Evolutionary conservation across 2,888 invertebrate genomes (phyloP).

Genomic region (Hipparchia semele): DNA sequence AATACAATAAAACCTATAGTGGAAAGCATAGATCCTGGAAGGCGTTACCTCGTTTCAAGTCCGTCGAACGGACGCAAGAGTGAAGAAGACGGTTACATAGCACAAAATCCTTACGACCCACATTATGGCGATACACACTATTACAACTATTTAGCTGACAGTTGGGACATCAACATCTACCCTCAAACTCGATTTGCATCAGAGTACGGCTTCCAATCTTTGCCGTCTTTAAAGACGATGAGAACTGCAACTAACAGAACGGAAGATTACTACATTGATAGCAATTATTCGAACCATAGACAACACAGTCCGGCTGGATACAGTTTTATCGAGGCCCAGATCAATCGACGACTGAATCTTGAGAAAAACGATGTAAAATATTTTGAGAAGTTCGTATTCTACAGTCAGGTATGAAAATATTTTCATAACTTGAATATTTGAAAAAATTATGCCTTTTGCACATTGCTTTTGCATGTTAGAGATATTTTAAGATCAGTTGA

Average conservation of each 20-base stretch:
- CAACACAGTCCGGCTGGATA: constrained; percentile 94
- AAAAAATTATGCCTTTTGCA: too few relatives aligned
- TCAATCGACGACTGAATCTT: constrained; percentile 85
- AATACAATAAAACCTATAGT: constrained; percentile 88
- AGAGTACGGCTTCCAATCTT: constrained; percentile 97
- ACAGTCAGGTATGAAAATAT: constrained; percentile 89
- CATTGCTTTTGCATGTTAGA: too few relatives aligned
- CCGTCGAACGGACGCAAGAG: constrained; percentile 93
- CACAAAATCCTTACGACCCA: constrained; percentile 89
- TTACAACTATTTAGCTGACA: constrained; percentile 92
- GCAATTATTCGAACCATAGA: constrained; percentile 87
- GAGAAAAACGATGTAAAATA: constrained; percentile 76
- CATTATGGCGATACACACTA: constrained; percentile 96
- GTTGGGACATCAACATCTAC: constrained; percentile 91
- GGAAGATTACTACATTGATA: constrained; percentile 78
- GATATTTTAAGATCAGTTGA: too few relatives aligned
- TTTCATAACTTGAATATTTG: neutral
- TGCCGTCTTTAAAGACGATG: constrained; percentile 89
- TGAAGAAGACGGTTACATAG: constrained; percentile 89
- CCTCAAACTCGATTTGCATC: constrained; percentile 94
- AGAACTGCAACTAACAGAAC: constrained; percentile 79
- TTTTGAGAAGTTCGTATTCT: constrained; percentile 88
- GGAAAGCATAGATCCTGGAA: constrained; percentile 82
- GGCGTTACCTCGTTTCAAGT: constrained; percentile 92
- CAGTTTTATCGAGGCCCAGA: constrained; percentile 83